Percentiles rank a stretch among this genome's conserved stretches.
phyloP scores from a whole-genome alignment of 1,140 invertebrate genomes.

The Achatina immaculata region DNA sequence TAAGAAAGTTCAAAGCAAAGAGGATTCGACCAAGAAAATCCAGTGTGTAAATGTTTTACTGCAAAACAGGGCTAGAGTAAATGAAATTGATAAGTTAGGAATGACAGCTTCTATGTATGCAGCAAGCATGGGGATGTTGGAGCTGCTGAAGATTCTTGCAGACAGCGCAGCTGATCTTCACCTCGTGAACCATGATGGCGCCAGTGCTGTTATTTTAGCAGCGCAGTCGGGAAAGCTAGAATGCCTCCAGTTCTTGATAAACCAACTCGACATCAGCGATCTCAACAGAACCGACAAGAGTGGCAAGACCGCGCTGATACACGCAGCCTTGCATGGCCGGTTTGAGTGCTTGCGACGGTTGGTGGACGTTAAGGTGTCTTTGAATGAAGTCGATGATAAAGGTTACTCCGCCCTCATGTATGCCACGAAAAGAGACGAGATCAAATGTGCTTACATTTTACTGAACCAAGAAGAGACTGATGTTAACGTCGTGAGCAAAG shows the following conservation, averaged over 20 bases:
- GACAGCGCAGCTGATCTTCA: background rate
- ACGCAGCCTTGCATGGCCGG: background rate
- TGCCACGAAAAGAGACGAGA: background rate
- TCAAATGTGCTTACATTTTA: background rate
- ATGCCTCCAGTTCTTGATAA: slow-evolving; percentile 10
- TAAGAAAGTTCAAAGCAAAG: background rate
- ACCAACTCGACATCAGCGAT: too few species aligned
- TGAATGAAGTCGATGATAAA: background rate
- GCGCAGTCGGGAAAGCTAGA: background rate
- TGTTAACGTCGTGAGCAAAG: background rate
- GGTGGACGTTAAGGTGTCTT: background rate
- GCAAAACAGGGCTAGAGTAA: slow-evolving; percentile 1
- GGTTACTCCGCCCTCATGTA: slow-evolving; percentile 21
- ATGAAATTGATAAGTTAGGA: background rate
- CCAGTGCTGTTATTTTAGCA: slow-evolving; percentile 7
- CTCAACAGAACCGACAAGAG: background rate
- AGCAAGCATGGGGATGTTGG: background rate
- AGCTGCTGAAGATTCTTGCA: slow-evolving; percentile 6
- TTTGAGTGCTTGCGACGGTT: background rate
- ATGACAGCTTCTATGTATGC: slow-evolving; percentile 30
- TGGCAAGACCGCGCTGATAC: slow-evolving; percentile 20
- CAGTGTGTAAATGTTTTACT: slow-evolving; percentile 9
- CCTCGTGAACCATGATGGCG: background rate
- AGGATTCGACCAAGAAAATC: background rate
- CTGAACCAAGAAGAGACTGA: slow-evolving; percentile 16